Conservation (phyloP, 2,113 vertebrate genomes). For the Serilophus lunatus region DNA sequence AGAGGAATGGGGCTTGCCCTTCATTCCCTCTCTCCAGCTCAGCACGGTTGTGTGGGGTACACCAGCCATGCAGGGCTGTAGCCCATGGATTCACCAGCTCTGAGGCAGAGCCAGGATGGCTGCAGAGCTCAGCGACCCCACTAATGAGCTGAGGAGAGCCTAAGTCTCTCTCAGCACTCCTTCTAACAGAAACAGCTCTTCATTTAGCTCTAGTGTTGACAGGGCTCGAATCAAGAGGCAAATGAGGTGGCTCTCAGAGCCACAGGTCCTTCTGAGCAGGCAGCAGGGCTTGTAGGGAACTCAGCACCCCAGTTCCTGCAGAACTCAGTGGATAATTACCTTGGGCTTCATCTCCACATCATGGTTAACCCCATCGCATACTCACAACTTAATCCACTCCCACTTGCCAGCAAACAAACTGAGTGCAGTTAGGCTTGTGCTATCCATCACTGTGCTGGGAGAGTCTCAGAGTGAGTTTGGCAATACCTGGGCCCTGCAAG, state of each 20-base stretch:
- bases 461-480: not conserved
- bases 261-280: not conserved
- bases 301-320: not conserved
- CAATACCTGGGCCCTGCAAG: not conserved
- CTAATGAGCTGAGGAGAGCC: not conserved
- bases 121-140: not conserved
- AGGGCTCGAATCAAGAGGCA: slow-evolving; percentile 26
- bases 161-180: not conserved
- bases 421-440: not conserved
- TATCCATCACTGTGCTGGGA: not conserved
- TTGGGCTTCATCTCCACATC: not conserved
- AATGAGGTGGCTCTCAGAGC: not conserved
- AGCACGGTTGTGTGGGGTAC: accelerated
- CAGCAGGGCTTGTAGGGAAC: not conserved
- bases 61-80: accelerated
- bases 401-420: not conserved
- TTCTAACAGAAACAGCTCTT: not conserved
- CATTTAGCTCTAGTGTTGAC: not conserved
- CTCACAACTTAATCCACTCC: not conserved
- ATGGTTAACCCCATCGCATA: accelerated
- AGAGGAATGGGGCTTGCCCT: not conserved
- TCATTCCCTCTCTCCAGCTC: not conserved
- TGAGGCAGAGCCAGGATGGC: not conserved
- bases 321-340: not conserved
- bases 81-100: not conserved